phyloP scores from a whole-genome alignment of 2,888 invertebrate genomes.

The Tillus elongatus region DNA sequence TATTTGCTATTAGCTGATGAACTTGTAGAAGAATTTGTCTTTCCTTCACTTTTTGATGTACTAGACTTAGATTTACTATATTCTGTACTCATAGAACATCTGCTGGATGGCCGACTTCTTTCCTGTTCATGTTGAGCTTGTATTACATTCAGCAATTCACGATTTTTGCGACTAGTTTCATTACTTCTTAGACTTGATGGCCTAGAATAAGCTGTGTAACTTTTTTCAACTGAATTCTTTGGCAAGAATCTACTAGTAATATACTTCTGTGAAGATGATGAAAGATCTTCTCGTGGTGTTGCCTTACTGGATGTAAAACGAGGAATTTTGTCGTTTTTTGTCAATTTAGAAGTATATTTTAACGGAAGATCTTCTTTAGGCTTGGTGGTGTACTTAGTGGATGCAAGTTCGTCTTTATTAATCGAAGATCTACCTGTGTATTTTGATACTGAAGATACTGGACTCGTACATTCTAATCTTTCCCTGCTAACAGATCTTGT shows the following conservation, averaged over 20 bases:
- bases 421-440: constrained; percentile 30
- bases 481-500: constrained; percentile 35
- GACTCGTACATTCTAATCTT: constrained; percentile 30
- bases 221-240: constrained; percentile 40
- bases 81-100: constrained; percentile 33
- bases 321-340: constrained; percentile 16
- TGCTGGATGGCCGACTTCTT: constrained; percentile 32
- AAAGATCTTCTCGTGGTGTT: constrained; percentile 35
- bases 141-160: constrained; percentile 36
- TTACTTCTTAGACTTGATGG: constrained; percentile 33
- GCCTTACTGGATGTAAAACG: constrained; percentile 20
- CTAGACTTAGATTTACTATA: constrained; percentile 17
- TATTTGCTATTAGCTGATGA: constrained; percentile 15
- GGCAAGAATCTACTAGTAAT: constrained; percentile 41
- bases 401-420: constrained; percentile 26
- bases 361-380: constrained; percentile 16
- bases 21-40: constrained; percentile 9
- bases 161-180: constrained; percentile 38
- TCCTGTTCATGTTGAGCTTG: constrained; percentile 35
- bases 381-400: constrained; percentile 19
- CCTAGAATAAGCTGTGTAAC: constrained; percentile 38
- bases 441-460: constrained; percentile 26
- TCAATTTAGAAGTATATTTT: constrained; percentile 16
- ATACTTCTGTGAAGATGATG: constrained; percentile 34
- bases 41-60: constrained; percentile 11